A percentile compares a stretch with the other conserved stretches of the same genome.
Evolutionary conservation across 2,888 invertebrate genomes (phyloP).

Genomic region (Nowickia ferox): DNA sequence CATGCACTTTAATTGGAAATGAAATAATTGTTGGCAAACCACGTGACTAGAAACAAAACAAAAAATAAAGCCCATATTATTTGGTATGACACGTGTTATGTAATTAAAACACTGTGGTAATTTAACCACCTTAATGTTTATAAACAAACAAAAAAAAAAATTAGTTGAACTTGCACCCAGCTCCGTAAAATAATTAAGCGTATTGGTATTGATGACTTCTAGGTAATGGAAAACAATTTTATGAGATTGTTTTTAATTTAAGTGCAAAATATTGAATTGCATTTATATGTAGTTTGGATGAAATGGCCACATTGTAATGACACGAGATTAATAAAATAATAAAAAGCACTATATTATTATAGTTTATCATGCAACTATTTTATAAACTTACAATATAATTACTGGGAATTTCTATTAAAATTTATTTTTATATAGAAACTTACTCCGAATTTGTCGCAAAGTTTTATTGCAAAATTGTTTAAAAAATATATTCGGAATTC

Average conservation of each 20-base stretch:
- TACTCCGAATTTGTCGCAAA: neutral
- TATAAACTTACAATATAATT: no score
- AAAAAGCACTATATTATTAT: no score
- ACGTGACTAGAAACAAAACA: slow-evolving; percentile 51
- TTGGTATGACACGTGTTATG: slow-evolving; percentile 50
- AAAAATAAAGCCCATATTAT: neutral
- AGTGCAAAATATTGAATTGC: no score
- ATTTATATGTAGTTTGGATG: no score
- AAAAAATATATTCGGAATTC: neutral
- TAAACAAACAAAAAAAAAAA: slow-evolving; percentile 2
- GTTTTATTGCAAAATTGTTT: neutral
- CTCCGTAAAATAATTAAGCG: neutral
- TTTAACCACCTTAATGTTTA: slow-evolving; percentile 9
- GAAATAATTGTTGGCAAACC: slow-evolving; percentile 32
- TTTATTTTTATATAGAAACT: neutral
- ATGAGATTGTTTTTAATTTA: no score
- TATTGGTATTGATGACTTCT: neutral
- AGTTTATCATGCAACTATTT: no score
- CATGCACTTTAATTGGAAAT: neutral
- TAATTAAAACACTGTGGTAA: slow-evolving; percentile 42
- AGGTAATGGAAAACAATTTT: no score
- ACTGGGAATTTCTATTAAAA: no score
- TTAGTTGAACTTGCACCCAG: slow-evolving; percentile 6
- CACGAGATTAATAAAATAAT: no score
- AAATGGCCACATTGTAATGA: no score